phyloP scores from a whole-genome alignment of 2,113 vertebrate genomes.

The Cyprinodon variegatus region DNA sequence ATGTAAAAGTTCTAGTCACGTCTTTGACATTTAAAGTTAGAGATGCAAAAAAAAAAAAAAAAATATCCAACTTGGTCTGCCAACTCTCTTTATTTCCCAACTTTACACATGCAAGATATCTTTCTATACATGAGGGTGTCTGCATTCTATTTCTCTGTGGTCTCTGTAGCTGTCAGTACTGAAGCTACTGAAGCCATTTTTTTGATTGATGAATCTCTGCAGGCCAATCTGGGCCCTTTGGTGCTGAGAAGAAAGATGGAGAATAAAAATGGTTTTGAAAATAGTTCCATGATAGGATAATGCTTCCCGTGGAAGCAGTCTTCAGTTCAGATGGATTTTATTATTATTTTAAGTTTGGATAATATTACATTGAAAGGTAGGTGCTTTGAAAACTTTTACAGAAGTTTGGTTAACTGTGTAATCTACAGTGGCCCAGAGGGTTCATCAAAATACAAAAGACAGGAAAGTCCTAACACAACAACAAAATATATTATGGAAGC shows the following conservation, averaged over 20 bases:
- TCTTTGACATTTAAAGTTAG: no score
- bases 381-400: neutral
- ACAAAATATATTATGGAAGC: no score
- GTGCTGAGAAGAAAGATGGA: neutral
- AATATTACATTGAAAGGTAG: slow-evolving; percentile 57
- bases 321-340: neutral
- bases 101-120: neutral
- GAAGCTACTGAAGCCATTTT: neutral
- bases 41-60: slow-evolving; percentile 39
- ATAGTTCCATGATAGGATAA: neutral
- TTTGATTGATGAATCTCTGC: neutral
- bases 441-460: no score
- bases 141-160: neutral
- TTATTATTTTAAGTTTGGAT: neutral
- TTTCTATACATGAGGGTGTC: neutral
- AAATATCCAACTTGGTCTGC: slow-evolving; percentile 56
- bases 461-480: no score
- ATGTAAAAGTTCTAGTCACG: no score
- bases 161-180: neutral
- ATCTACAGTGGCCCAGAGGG: neutral
- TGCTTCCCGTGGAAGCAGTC: neutral
- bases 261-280: neutral
- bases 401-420: neutral
- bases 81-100: slow-evolving; percentile 6
- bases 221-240: neutral